Evolutionary conservation across 2,797 vertebrate genomes (phyloP), one percentile per base, ranked within the genome.

Genomic region (Falco concolor): DNA sequence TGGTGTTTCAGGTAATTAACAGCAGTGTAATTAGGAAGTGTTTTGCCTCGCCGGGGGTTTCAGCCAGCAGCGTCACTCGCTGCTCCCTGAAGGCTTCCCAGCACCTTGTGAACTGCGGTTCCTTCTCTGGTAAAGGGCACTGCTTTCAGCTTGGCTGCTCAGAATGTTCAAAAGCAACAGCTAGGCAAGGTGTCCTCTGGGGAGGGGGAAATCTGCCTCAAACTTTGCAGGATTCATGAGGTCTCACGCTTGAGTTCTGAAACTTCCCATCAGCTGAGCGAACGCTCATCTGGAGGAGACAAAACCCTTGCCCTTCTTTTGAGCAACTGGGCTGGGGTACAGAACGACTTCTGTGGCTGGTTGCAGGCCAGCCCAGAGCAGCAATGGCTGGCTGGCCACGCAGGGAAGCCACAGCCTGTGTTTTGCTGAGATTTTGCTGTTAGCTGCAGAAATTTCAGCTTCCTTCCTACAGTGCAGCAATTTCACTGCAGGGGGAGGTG

Each of bases 1-100:
- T 68, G 67, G 56, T 50, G 56, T 89, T 94, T 88, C 79, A 94
- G 86, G 89, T 93, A 91, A 93, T 94, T 93, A 96, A 87, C 47
- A 57, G 82, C 23, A 42, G 47, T 40, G 56, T 64, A 92, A 93
- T 15, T 73, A 85, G 81, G 90, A 56, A 90, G 81, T 5, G 86
- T 69, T 90, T 75, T 89, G 72, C 79, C 22, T 64, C 34, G 75
- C 80, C 2, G 61, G 38, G 63, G 56, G 25, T 45, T 44, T 38
- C 20, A 74, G 53, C 72, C 87, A 79, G 89, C 61, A 65, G 87
- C 3, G 1, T 70, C 69, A 13, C 42, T 88, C 74, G 36, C 24
- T 5, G 10, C 69, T 90, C 75, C 78, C 76, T 89, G 84, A 54
- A 75, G 81, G 72, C 54, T 72, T 50, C 79, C 73, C 79, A 69